A percentile compares a stretch with the other conserved stretches of the same genome.
phyloP scores from a whole-genome alignment of 2,797 vertebrate genomes.

The Etheostoma perlongum region DNA sequence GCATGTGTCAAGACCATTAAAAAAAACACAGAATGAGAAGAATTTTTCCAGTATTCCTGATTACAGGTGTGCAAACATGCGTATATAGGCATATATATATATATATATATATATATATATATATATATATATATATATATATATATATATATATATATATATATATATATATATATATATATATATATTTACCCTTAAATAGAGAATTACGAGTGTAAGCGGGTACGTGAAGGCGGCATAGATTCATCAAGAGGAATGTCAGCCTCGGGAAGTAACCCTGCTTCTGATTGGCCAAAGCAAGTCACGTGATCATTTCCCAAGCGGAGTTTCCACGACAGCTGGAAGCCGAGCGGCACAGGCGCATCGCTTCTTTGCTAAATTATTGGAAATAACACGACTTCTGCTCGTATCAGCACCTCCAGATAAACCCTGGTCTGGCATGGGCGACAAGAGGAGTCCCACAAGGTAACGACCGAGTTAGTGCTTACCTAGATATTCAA shows the following conservation, averaged over 20 bases:
- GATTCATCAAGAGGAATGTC: conserved; percentile 81
- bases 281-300: conserved; percentile 76
- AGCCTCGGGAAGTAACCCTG: conserved; percentile 76
- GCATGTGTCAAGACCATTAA: not conserved
- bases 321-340: conserved; percentile 94
- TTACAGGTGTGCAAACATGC: not conserved
- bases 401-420: conserved; percentile 78
- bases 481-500: conserved; percentile 42
- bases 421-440: conserved; percentile 83
- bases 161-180: too few species aligned
- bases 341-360: conserved; percentile 85
- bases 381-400: conserved; percentile 67
- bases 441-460: conserved; percentile 99
- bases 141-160: too few species aligned
- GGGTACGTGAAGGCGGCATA: conserved; percentile 58
- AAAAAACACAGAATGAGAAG: not conserved
- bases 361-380: conserved; percentile 76
- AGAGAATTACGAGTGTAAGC: conserved; percentile 15
- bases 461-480: conserved; percentile 90
- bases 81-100: too few species aligned
- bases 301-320: conserved; percentile 84
- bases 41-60: not conserved
- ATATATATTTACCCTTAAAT: not conserved
- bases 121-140: too few species aligned
- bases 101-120: too few species aligned